Base-by-base conservation (phyloP, 2,113 vertebrate genomes). In the Malurus cyaneus region DNA sequence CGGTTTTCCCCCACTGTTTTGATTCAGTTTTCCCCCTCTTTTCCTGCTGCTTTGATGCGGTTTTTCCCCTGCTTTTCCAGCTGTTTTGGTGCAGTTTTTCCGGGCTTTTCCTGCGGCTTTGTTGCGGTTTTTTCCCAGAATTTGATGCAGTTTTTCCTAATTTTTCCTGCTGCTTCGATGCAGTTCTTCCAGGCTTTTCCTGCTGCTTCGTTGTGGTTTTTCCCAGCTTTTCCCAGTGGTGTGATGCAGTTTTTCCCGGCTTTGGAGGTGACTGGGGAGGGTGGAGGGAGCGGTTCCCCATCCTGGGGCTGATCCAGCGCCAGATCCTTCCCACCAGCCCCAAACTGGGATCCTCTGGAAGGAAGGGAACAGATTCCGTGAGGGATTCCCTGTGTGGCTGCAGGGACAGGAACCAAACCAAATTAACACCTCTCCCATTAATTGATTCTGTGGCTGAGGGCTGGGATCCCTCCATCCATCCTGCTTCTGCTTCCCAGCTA, bases 401-500 rank as follows among this genome's bases (percentile, higher is more conserved):
- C 52, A 24, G 5, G 29, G 32, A 39, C 18, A 50, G 52, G 21
- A 26, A 49, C 80, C 80, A 29, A 49, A 36, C 13, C 64, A 54
- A 69, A 1, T 64, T 42, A 50, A 19, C 1, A 2, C 46, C 39
- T 62, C 8, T 47, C 29, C 41, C 0, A 0, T 57, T 41, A 20
- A 12, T 39, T 52, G 29, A 34, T 46, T 10, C 26, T 5, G 0
- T 17, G 78, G 60, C 83, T 8, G 8, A 12, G 34, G 39, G 44
- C n/a, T 6, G 5, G 80, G 66, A 36, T 46, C 20, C 83, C 62
- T 80, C 52, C 15, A 0, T 52, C 47, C 32, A 0, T 4, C 3
- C 6, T 8, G 14, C 12, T 73, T 4, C 66, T 12, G 26, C 16
- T 62, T 26, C 47, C 34, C 3, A 16, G 18, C 14, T 81, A 39